Conservation (phyloP, 2,113 vertebrate species). For the Triplophysa tibetana region DNA sequence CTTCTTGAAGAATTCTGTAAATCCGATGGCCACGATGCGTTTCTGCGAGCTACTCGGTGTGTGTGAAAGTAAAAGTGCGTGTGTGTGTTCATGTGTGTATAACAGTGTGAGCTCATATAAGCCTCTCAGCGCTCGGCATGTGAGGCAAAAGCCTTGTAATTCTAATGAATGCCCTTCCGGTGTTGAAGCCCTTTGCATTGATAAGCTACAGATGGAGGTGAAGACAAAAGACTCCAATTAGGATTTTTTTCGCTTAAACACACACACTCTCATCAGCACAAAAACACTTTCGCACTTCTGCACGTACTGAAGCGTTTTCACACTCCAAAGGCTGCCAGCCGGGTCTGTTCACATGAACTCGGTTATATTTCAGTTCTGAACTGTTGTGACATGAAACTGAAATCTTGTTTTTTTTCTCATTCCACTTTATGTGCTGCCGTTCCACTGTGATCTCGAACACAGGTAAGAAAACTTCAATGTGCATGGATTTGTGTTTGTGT, state of each 20-base stretch:
- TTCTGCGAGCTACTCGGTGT: slow-evolving; percentile 2
- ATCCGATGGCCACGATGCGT: background rate
- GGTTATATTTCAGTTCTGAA: background rate
- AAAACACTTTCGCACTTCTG: slow-evolving; percentile 42
- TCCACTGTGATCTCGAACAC: slow-evolving; percentile 41
- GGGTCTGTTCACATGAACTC: slow-evolving; percentile 7
- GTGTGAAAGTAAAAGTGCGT: background rate
- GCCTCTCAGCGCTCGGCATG: slow-evolving; percentile 24
- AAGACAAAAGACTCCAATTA: slow-evolving; percentile 52
- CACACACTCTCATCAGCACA: slow-evolving; percentile 19
- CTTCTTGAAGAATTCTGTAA: background rate
- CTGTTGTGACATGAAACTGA: slow-evolving; percentile 46
- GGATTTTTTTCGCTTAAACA: slow-evolving; percentile 33
- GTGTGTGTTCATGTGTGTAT: slow-evolving; percentile 32
- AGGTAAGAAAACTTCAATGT: slow-evolving; percentile 65
- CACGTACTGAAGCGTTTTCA: slow-evolving; percentile 38
- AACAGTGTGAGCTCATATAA: slow-evolving; percentile 35
- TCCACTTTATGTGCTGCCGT: slow-evolving; percentile 54
- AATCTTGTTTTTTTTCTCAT: slow-evolving; percentile 20
- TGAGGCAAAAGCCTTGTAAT: slow-evolving; percentile 40
- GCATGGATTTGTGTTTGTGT: slow-evolving; percentile 18
- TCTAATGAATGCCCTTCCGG: slow-evolving; percentile 43
- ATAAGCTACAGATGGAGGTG: slow-evolving; percentile 50
- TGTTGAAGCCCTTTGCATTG: slow-evolving; percentile 41
- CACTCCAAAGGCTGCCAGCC: slow-evolving; percentile 12